Percentiles rank a stretch among this genome's conserved stretches.
Conservation (phyloP, 2,888 invertebrate species). For the Caenorhabditis sp. region DNA sequence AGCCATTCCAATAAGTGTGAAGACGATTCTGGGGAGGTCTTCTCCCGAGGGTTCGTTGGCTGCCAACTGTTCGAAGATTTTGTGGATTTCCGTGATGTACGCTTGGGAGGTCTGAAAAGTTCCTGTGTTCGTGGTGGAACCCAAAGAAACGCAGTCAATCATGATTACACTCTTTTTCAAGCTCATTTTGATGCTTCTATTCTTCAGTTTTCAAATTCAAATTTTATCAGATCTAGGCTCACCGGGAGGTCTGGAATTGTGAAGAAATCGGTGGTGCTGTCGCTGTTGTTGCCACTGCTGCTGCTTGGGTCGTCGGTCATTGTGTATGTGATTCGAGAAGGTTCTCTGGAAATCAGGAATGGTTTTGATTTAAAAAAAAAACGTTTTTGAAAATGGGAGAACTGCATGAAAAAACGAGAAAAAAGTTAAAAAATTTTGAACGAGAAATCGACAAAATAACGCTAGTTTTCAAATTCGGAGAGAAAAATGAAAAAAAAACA, state of each 20-base stretch:
- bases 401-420: too few species aligned
- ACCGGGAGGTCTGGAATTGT: not conserved
- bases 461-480: too few species aligned
- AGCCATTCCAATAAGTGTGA: not conserved
- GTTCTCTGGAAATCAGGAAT: not conserved
- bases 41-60: not conserved
- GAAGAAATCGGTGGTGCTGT: not conserved
- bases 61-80: not conserved
- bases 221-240: too few species aligned
- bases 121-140: too few species aligned
- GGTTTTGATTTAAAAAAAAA: too few species aligned
- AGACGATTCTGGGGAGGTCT: not conserved
- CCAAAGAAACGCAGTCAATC: too few species aligned
- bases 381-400: too few species aligned
- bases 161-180: too few species aligned
- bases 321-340: not conserved
- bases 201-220: not conserved
- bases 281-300: not conserved
- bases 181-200: too few species aligned
- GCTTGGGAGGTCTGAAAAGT: not conserved
- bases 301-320: not conserved
- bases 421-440: too few species aligned
- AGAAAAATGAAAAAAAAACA: too few species aligned
- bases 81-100: conserved; percentile 4
- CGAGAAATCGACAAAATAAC: too few species aligned